Conservation (phyloP, 2,113 vertebrate genomes). For the Tauraco erythrolophus region DNA sequence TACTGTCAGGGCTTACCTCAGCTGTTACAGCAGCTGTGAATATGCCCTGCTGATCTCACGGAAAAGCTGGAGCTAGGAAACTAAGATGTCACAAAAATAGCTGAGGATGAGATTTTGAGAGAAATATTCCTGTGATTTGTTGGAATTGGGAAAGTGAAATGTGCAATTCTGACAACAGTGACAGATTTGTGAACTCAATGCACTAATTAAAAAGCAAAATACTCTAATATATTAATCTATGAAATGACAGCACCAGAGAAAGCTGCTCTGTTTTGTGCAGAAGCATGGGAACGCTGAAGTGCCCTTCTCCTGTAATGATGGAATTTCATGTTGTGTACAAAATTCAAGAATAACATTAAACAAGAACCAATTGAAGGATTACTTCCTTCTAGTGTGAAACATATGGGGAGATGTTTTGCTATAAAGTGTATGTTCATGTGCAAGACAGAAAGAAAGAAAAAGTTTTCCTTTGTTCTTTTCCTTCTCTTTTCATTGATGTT, state of each 20-base stretch:
- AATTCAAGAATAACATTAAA: not conserved
- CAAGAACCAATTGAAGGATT: not conserved
- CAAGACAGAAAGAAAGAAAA: not conserved
- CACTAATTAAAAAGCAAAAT: not conserved
- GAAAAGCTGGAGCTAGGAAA: not conserved
- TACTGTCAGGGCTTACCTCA: not conserved
- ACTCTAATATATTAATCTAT: not conserved
- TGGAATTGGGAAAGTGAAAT: not conserved
- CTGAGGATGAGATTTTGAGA: not conserved
- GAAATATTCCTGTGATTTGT: not conserved
- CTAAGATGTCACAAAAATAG: not conserved
- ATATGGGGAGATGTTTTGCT: not conserved
- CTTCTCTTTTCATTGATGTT: not conserved
- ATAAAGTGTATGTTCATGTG: not conserved
- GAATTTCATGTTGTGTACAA: not conserved
- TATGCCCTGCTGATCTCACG: not conserved
- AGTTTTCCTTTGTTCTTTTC: not conserved
- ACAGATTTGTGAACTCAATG: not conserved
- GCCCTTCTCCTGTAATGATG: not conserved
- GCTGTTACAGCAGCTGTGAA: not conserved
- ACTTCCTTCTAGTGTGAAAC: not conserved
- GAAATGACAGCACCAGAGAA: not conserved
- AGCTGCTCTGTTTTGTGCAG: not conserved
- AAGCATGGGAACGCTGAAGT: accelerated
- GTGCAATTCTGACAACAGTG: not conserved